Base-by-base conservation (phyloP, 2,888 invertebrate genomes). In the Antheraea assamensis region DNA sequence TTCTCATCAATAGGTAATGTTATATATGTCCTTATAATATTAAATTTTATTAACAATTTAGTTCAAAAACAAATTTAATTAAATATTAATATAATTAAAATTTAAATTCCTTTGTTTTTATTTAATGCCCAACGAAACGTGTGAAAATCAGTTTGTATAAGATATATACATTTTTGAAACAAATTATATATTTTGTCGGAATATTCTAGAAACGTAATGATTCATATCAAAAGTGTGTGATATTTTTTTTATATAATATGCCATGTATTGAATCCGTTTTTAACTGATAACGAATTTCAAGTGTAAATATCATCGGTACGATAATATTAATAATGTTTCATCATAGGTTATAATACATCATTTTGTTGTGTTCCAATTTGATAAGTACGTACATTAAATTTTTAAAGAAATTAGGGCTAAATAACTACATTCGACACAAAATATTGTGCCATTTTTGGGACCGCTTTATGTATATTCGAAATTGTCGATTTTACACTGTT, bases 271-370 rank as follows among this genome's bases (percentile, higher is more conserved):
- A 2, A 58, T 24, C 58, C 7, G n/a, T 10, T 58, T 58, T 58
- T 21, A 55, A 58, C 58, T 58, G 58, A 58, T 58, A 58, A 58
- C 13, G 24, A 58, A n/a, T 58, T n/a, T 58, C 58, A 58, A 58
- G 24, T 58, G 24, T 58, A 58, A 58, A 58, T 10, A 24, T 24
- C 13, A 58, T 58, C 24, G 58, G n/a, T 4, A 58, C 24, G 58
- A 58, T 58, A 58, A 58, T 8, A 24, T 58, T 24, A 24, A 58
- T 58, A 24, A 58, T 13, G 58, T 58, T 58, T 58, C 58, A 58
- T 24, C 58, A 58, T n/a, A 58, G n/a, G n/a, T n/a, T 4, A 10
- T 58, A 58, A 58, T 24, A 58, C 10, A 58, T 24, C 42, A 24
- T 58, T 13, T 24, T 58, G 3, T 52, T 52, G 52, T 52, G 52